Conservation (phyloP, 2,888 invertebrate genomes). For the Zele albiditarsus region DNA sequence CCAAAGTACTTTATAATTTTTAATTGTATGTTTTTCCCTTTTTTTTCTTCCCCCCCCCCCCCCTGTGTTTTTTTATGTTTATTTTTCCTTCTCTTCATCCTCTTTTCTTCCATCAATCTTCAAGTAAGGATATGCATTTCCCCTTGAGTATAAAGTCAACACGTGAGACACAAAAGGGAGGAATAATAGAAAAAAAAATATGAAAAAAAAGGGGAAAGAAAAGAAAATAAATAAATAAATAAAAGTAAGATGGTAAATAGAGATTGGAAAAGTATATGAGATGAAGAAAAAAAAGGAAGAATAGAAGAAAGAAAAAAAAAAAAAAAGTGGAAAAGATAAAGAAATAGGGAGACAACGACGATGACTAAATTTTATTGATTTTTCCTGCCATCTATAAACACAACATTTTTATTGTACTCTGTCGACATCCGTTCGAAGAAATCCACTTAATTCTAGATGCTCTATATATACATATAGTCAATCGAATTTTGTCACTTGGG, state of each 20-base stretch:
- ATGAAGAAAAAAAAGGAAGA: neutral
- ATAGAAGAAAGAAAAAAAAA: slow-evolving; percentile 3
- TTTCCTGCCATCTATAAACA: slow-evolving; percentile 42
- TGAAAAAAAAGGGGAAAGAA: neutral
- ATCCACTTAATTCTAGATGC: slow-evolving; percentile 30
- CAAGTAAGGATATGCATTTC: slow-evolving; percentile 19
- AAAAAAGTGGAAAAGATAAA: neutral
- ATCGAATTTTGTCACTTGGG: neutral
- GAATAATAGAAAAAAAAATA: no score
- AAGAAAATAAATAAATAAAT: neutral
- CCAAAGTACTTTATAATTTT: neutral
- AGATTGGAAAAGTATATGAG: neutral
- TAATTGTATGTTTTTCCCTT: neutral
- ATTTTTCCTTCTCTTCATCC: neutral
- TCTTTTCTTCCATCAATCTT: neutral
- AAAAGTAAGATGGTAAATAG: neutral
- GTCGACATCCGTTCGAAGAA: slow-evolving; percentile 28
- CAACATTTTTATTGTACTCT: slow-evolving; percentile 47
- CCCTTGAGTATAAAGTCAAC: neutral
- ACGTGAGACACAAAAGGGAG: no score
- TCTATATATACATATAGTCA: neutral
- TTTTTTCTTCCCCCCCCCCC: neutral
- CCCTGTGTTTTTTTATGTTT: neutral
- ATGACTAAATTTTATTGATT: slow-evolving; percentile 53
- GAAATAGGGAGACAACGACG: slow-evolving; percentile 24